phyloP scores from a whole-genome alignment of 2,888 invertebrate genomes.

The Pseudococcus jackbeardsleyi region DNA sequence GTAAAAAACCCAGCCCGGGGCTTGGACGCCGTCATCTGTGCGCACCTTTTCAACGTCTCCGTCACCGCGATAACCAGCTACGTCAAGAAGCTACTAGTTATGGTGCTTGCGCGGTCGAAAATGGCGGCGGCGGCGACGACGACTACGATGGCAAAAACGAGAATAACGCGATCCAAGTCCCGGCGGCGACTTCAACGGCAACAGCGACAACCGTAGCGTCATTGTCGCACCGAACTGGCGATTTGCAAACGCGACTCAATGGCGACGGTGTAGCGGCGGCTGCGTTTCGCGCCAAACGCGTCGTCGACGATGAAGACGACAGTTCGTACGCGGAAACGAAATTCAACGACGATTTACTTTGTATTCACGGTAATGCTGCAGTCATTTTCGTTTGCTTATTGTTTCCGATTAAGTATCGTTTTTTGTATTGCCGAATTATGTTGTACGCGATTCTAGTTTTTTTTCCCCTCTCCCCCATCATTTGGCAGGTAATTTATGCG shows the following conservation, averaged over 20 bases:
- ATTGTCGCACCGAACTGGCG: background rate
- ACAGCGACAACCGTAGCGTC: background rate
- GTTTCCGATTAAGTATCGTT: background rate
- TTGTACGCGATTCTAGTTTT: too few species aligned
- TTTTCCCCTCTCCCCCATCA: background rate
- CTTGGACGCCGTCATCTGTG: too few species aligned
- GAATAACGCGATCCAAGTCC: background rate
- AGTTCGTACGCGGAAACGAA: slow-evolving; percentile 69
- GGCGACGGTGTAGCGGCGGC: background rate
- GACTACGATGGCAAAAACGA: background rate
- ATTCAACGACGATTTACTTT: slow-evolving; percentile 74
- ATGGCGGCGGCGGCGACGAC: background rate
- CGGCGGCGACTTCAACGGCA: too few species aligned
- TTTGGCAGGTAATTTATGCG: slow-evolving; percentile 69
- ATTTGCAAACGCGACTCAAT: background rate
- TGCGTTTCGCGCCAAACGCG: background rate
- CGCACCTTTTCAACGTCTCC: background rate
- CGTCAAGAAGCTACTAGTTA: background rate
- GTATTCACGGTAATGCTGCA: slow-evolving; percentile 71
- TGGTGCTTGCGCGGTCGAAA: background rate
- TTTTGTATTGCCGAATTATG: too few species aligned
- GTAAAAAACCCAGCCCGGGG: too few species aligned
- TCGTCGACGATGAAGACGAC: slow-evolving; percentile 68
- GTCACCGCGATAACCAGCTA: background rate
- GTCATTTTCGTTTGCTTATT: background rate